Evolutionary conservation across 2,888 invertebrate species (phyloP).

Genomic region (Lypha dubia): DNA sequence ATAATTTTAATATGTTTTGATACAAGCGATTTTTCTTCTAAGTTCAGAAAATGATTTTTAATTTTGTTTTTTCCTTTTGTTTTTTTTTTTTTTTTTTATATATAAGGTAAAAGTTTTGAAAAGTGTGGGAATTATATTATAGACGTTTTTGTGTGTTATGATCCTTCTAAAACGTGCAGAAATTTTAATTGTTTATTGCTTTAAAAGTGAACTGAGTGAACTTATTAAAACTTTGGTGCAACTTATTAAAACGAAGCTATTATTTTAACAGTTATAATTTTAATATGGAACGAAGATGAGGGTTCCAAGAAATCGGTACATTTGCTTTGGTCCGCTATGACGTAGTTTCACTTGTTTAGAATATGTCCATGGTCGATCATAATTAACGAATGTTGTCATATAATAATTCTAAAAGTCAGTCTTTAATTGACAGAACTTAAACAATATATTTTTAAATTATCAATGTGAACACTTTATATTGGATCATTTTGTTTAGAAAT

Average conservation of each 20-base stretch:
- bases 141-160: not conserved
- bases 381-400: no score
- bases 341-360: no score
- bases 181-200: slow-evolving; percentile 1
- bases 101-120: slow-evolving; percentile 36
- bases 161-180: slow-evolving; percentile 17
- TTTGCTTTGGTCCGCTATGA: no score
- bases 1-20: slow-evolving; percentile 50
- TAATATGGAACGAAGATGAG: no score
- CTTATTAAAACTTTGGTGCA: not conserved
- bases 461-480: no score
- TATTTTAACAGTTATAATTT: not conserved
- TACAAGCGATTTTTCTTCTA: slow-evolving; percentile 17
- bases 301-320: not conserved
- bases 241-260: not conserved
- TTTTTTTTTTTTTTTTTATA: no score
- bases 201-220: not conserved
- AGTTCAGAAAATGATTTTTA: slow-evolving; percentile 31
- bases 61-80: not conserved
- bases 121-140: slow-evolving; percentile 48
- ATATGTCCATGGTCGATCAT: no score
- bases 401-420: no score
- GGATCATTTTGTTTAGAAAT: no score
- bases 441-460: no score
- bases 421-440: no score